Conservation (phyloP, 1,140 invertebrate genomes). For the Diachasma alloeum region DNA sequence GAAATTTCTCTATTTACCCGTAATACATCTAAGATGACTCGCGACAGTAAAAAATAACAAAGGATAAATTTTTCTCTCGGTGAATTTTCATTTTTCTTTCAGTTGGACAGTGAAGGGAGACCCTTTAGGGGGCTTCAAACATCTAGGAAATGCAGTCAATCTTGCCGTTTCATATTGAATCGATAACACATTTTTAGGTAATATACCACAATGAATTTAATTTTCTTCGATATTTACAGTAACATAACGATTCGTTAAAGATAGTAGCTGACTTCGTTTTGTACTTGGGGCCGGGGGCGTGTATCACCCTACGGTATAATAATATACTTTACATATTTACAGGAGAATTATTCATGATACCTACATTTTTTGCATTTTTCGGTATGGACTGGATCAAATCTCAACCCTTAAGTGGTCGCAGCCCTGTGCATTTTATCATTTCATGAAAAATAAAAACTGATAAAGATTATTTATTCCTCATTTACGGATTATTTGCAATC, state of each 20-base stretch:
- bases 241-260: slow-evolving; percentile 57
- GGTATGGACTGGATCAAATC: not conserved
- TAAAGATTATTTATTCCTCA: too few relatives aligned
- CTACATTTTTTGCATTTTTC: not conserved
- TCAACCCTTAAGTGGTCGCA: too few relatives aligned
- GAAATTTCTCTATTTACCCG: slow-evolving; percentile 1
- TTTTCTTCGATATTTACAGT: slow-evolving; percentile 35
- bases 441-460: too few relatives aligned
- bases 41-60: not conserved
- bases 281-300: slow-evolving; percentile 64
- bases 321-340: slow-evolving; percentile 61
- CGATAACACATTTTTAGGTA: slow-evolving; percentile 3
- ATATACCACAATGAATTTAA: slow-evolving; percentile 2
- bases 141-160: slow-evolving; percentile 1
- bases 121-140: not conserved
- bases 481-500: too few relatives aligned
- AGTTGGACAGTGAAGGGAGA: not conserved
- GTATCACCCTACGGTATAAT: slow-evolving; percentile 51
- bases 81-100: not conserved
- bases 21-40: not conserved
- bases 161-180: not conserved
- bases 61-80: not conserved
- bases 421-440: too few relatives aligned
- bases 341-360: slow-evolving; percentile 33
- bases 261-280: slow-evolving; percentile 61